Percentiles rank a stretch among this genome's conserved stretches.
Conservation (phyloP, 1,140 invertebrate species). For the Chlorops oryzae region DNA sequence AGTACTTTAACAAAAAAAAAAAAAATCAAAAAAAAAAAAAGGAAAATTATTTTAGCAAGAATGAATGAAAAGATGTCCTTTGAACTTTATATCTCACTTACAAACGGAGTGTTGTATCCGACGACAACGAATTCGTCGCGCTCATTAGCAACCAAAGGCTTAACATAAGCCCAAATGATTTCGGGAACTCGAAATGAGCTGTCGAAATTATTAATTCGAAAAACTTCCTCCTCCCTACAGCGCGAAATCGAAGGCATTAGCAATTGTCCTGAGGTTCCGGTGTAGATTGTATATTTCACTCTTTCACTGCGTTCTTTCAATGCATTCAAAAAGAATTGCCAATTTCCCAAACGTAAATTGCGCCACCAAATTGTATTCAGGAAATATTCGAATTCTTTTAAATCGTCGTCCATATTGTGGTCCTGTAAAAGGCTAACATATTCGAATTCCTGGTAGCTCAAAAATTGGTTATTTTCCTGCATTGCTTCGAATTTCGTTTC, state of each 20-base stretch:
- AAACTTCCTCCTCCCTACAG: too few species aligned
- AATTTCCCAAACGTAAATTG: background rate
- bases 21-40: too few species aligned
- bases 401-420: background rate
- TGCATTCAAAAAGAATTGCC: background rate
- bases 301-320: background rate
- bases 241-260: too few species aligned
- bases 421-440: background rate
- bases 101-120: slow-evolving; percentile 2
- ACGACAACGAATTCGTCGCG: slow-evolving; percentile 1
- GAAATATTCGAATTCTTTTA: background rate
- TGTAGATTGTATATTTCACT: slow-evolving; percentile 1
- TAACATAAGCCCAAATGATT: too few species aligned
- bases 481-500: too few species aligned
- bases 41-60: too few species aligned
- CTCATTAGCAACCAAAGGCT: too few species aligned
- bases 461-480: too few species aligned
- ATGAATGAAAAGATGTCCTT: too few species aligned
- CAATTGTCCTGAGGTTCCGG: background rate
- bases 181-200: too few species aligned
- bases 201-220: too few species aligned
- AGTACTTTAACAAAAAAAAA: background rate
- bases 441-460: background rate
- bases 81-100: background rate
- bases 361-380: slow-evolving; percentile 6